Evolutionary conservation across 92 coral and sea anemone genomes (phyloP).

Genomic region (Ricordea florida): DNA sequence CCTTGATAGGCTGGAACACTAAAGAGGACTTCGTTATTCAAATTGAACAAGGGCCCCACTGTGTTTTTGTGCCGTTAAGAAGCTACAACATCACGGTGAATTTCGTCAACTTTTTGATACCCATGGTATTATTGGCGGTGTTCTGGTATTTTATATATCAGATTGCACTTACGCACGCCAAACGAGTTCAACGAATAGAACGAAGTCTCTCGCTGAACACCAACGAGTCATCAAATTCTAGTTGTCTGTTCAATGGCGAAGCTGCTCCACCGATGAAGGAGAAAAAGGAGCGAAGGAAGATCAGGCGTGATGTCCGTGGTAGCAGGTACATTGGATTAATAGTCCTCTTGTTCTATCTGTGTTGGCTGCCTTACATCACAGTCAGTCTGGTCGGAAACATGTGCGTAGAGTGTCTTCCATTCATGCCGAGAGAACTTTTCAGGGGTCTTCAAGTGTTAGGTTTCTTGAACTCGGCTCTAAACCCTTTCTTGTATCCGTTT

Average conservation of each 20-base stretch:
- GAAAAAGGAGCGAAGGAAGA: slow-evolving; percentile 46
- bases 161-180: slow-evolving; percentile 72
- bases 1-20: slow-evolving; percentile 69
- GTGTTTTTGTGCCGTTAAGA: slow-evolving; percentile 24
- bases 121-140: slow-evolving; percentile 80
- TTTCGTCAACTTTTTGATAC: slow-evolving; percentile 71
- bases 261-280: slow-evolving; percentile 11
- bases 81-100: slow-evolving; percentile 58
- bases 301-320: slow-evolving; percentile 75
- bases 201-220: slow-evolving; percentile 80
- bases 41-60: neutral
- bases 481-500: slow-evolving; percentile 83
- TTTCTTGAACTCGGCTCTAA: slow-evolving; percentile 79
- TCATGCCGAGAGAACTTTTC: slow-evolving; percentile 13
- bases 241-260: slow-evolving; percentile 38
- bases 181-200: slow-evolving; percentile 69
- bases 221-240: slow-evolving; percentile 70
- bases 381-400: slow-evolving; percentile 49
- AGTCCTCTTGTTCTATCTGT: slow-evolving; percentile 75
- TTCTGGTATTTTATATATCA: slow-evolving; percentile 75
- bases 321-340: slow-evolving; percentile 84
- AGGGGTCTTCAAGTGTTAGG: slow-evolving; percentile 53
- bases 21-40: neutral
- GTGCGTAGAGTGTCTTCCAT: slow-evolving; percentile 29
- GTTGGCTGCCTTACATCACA: slow-evolving; percentile 76